Evolutionary conservation across 2,113 vertebrate species (phyloP).

Genomic region (Vulpes vulpes): DNA sequence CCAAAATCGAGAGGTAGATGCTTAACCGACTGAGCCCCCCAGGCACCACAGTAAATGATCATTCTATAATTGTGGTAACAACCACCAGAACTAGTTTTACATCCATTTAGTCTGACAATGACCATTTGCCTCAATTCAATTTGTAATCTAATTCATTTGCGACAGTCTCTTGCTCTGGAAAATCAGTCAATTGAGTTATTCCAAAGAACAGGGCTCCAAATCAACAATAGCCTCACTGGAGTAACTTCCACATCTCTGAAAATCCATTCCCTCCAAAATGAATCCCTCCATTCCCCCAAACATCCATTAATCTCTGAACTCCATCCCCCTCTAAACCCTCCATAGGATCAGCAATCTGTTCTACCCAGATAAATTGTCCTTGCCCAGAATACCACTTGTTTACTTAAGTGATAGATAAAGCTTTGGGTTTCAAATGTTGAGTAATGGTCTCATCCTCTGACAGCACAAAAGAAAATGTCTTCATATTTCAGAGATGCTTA

Average conservation of each 20-base stretch:
- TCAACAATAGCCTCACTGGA: background rate
- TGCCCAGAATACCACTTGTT: background rate
- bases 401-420: background rate
- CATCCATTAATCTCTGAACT: background rate
- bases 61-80: background rate
- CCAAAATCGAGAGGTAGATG: background rate
- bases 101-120: background rate
- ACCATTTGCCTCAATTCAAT: background rate
- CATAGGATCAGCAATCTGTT: background rate
- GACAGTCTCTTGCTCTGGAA: background rate
- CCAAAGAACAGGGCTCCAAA: background rate
- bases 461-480: background rate
- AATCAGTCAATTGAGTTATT: background rate
- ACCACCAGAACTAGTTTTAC: background rate
- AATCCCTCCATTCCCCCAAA: background rate
- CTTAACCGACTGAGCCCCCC: background rate
- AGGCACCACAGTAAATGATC: background rate
- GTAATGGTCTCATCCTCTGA: background rate
- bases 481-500: background rate
- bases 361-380: background rate
- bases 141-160: background rate
- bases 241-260: background rate
- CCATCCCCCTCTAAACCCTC: background rate
- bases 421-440: background rate
- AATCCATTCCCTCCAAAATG: background rate